Conservation (phyloP, 1,140 invertebrate species). For the Cyclina sinensis region DNA sequence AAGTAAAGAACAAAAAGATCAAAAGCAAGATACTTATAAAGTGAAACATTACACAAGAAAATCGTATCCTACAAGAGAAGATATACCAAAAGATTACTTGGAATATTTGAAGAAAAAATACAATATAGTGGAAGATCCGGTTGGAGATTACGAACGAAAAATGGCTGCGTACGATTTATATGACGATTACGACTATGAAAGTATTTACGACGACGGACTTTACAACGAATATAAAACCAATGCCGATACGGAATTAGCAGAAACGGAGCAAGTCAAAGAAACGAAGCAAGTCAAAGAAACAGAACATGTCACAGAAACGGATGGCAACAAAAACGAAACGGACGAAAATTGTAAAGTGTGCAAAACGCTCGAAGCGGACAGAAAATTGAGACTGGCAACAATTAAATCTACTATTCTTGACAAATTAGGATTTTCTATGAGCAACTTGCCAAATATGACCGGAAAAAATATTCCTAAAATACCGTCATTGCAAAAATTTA, state of each 20-base stretch:
- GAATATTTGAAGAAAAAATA: constrained; percentile 24
- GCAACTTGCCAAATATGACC: constrained; percentile 65
- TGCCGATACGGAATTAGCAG: background rate
- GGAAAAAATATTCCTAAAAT: constrained; percentile 55
- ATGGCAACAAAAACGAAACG: background rate
- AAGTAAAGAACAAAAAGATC: background rate
- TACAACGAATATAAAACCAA: background rate
- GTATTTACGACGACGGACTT: too few relatives aligned
- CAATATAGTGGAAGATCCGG: constrained; percentile 52
- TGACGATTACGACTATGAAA: background rate
- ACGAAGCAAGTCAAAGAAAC: too few relatives aligned
- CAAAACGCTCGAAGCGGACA: constrained; percentile 21
- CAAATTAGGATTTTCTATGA: constrained; percentile 45
- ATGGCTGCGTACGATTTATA: background rate
- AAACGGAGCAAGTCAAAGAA: background rate
- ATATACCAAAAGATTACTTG: constrained; percentile 52
- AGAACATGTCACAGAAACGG: background rate
- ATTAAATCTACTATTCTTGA: constrained; percentile 57
- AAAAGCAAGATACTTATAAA: background rate
- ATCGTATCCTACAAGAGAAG: constrained; percentile 35
- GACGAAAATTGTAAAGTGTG: constrained; percentile 36
- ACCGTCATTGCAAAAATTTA: constrained; percentile 50
- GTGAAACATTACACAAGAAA: background rate
- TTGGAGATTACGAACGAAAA: constrained; percentile 9
- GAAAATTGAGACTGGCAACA: constrained; percentile 12